phyloP scores from a whole-genome alignment of 2,113 vertebrate species.

The Daboia siamensis region DNA sequence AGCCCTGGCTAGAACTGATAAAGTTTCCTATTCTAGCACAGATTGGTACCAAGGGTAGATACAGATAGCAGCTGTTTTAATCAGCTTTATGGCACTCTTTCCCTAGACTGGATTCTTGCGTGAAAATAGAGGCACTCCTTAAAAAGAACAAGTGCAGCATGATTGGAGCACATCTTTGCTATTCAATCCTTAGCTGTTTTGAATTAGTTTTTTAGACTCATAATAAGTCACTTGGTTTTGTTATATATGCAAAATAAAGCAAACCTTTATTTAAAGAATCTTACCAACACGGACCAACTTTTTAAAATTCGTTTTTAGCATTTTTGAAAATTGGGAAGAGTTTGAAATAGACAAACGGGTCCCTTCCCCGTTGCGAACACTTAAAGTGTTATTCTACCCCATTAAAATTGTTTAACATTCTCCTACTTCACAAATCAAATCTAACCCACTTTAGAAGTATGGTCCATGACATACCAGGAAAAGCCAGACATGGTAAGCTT shows the following conservation, averaged over 20 bases:
- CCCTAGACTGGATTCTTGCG: accelerated
- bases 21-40: constrained; percentile 56
- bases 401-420: background rate
- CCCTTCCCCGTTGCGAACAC: background rate
- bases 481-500: background rate
- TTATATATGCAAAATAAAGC: accelerated
- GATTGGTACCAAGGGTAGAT: constrained; percentile 41
- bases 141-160: background rate
- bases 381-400: background rate
- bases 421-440: background rate
- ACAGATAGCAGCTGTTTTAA: constrained; percentile 6
- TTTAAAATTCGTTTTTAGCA: background rate
- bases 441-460: background rate
- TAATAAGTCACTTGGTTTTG: background rate
- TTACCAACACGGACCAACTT: background rate
- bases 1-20: too few species aligned
- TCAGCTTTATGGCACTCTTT: background rate
- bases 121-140: background rate
- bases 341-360: background rate
- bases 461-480: background rate
- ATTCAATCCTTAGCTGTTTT: background rate
- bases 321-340: background rate
- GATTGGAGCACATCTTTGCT: background rate
- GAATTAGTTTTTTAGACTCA: background rate
- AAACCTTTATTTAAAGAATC: background rate